These are phyloP conservation scores for Zaprionus africanus DNA, from an alignment of 1,140 invertebrate species.

Conservation along the genomic window DNA sequence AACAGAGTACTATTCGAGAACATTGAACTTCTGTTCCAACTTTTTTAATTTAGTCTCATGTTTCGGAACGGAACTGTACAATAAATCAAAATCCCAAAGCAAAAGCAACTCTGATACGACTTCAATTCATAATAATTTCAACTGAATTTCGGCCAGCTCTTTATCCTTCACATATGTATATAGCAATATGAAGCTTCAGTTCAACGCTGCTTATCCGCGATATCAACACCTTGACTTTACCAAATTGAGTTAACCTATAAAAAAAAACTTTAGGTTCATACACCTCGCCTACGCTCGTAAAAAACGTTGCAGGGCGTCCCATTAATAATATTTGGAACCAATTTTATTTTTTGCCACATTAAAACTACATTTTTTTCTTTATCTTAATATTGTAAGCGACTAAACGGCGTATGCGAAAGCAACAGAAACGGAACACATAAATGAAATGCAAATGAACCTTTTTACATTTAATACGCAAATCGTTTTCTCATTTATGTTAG, in stretches of 20 bases:
- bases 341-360: neutral
- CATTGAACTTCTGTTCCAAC: neutral
- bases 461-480: conserved; percentile 56
- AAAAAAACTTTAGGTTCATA: conserved; percentile 10
- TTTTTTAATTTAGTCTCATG: neutral
- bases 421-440: conserved; percentile 34
- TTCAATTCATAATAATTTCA: neutral
- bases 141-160: neutral
- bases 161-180: conserved; percentile 1
- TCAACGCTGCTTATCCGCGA: neutral
- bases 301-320: conserved; percentile 68
- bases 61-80: neutral
- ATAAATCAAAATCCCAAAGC: neutral
- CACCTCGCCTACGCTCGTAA: conserved; percentile 55
- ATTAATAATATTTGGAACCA: conserved; percentile 28
- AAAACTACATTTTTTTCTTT: neutral
- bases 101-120: neutral
- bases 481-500: conserved; percentile 53
- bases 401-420: conserved; percentile 6
- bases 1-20: neutral
- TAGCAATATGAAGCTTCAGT: neutral
- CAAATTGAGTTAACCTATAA: neutral
- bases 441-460: conserved; percentile 50
- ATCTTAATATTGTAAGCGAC: conserved; percentile 5
- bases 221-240: neutral